Percentiles rank a stretch among this genome's conserved stretches.
These are phyloP conservation scores for Drosophila lowei DNA, from an alignment of 1,140 invertebrate genomes.

Conservation along the genomic window DNA sequence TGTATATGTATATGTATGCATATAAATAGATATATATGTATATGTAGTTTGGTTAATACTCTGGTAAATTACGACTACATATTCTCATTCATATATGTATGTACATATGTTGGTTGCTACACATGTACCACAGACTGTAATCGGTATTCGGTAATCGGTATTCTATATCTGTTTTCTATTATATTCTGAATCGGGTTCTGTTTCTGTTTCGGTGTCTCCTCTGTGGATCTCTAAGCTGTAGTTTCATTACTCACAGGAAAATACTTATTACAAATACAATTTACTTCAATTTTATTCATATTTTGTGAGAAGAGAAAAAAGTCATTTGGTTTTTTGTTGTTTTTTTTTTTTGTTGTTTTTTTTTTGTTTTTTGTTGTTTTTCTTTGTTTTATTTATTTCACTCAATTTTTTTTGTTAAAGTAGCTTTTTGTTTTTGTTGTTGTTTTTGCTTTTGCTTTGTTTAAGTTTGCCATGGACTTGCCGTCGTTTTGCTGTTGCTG, in stretches of 20 bases:
- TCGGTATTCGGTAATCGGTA: slow-evolving; percentile 6
- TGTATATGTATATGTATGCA: slow-evolving; percentile 40
- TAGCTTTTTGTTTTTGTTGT: slow-evolving; percentile 56
- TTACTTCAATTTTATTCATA: background rate
- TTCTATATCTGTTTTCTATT: slow-evolving; percentile 14
- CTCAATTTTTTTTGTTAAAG: slow-evolving; percentile 72
- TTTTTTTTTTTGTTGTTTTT: slow-evolving; percentile 35
- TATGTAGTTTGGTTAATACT: slow-evolving; percentile 52
- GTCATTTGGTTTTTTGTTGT: slow-evolving; percentile 50
- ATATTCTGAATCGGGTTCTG: slow-evolving; percentile 9
- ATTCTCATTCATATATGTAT: slow-evolving; percentile 35
- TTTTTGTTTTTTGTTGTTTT: slow-evolving; percentile 30
- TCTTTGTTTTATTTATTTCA: slow-evolving; percentile 75
- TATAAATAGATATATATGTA: slow-evolving; percentile 37
- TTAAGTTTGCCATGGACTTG: slow-evolving; percentile 72
- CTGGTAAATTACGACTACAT: slow-evolving; percentile 38
- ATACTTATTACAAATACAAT: slow-evolving; percentile 49
- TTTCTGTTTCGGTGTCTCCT: slow-evolving; percentile 8
- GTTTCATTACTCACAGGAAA: slow-evolving; percentile 39
- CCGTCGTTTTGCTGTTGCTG: slow-evolving; percentile 50
- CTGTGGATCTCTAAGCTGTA: slow-evolving; percentile 3
- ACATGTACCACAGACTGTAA: background rate
- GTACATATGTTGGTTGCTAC: slow-evolving; percentile 33
- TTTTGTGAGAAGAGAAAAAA: slow-evolving; percentile 62
- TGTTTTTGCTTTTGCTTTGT: slow-evolving; percentile 22